Percentiles rank a stretch among this genome's conserved stretches.
These are phyloP conservation scores for Pollenia amentaria DNA, from an alignment of 2,888 invertebrate species.

Conservation along the genomic window DNA sequence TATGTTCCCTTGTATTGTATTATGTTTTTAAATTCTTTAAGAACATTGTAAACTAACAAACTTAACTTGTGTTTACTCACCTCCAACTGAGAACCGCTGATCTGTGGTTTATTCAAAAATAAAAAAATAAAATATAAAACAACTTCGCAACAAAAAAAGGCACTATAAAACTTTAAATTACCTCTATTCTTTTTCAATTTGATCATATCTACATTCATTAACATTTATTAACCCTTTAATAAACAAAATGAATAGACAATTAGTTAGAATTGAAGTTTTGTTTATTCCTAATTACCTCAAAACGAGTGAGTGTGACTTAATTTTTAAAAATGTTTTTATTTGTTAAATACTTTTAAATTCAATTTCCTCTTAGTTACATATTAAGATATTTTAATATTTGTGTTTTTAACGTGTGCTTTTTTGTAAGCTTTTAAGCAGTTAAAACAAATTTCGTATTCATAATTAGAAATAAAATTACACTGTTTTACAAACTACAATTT, in stretches of 20 bases:
- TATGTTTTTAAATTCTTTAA: slow-evolving; percentile 35
- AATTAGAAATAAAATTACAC: too few species aligned
- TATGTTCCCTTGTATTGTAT: not conserved
- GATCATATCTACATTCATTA: slow-evolving; percentile 51
- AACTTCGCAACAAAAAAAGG: slow-evolving; percentile 14
- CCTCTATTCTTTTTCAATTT: slow-evolving; percentile 48
- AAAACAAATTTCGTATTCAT: too few species aligned
- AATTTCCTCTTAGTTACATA: slow-evolving; percentile 35
- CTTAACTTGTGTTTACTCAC: slow-evolving; percentile 6
- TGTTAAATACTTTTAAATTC: slow-evolving; percentile 15
- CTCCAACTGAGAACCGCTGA: slow-evolving; percentile 44
- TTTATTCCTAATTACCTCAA: not conserved
- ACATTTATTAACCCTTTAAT: slow-evolving; percentile 44
- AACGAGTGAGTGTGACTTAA: too few species aligned
- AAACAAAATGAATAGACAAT: slow-evolving; percentile 23
- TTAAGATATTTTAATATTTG: too few species aligned
- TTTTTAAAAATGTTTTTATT: not conserved
- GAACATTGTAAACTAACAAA: slow-evolving; percentile 39
- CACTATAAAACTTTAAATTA: slow-evolving; percentile 41
- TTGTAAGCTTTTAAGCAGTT: too few species aligned
- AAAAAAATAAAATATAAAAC: not conserved
- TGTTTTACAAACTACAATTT: too few species aligned
- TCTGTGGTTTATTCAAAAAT: slow-evolving; percentile 34
- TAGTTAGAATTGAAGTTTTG: not conserved
- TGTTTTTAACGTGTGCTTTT: too few species aligned